Percentiles rank a stretch among this genome's conserved stretches.
Evolutionary conservation across 2,888 invertebrate genomes (phyloP).

Genomic region (Lithodes maja): DNA sequence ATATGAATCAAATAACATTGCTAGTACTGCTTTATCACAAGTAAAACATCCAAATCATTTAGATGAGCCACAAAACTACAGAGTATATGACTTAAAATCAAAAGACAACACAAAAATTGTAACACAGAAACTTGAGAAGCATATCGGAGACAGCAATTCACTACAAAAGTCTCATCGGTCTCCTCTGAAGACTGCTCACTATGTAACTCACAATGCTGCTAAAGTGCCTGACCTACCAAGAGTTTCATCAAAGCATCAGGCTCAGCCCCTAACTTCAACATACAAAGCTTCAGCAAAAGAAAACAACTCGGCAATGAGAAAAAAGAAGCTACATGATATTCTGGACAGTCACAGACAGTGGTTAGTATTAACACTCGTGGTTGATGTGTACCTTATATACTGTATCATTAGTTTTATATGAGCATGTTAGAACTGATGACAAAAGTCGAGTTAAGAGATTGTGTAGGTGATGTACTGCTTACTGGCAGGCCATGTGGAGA

Average conservation of each 20-base stretch:
- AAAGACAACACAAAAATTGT: not conserved
- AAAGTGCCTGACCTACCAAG: not conserved
- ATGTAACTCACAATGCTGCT: not conserved
- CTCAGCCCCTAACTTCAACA: not conserved
- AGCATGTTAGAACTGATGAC: not conserved
- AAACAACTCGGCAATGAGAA: conserved; percentile 15
- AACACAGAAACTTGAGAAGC: not conserved
- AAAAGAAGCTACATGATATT: conserved; percentile 21
- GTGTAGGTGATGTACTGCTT: no score
- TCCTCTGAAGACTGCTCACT: not conserved
- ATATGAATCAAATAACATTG: no score
- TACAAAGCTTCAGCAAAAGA: conserved; percentile 26
- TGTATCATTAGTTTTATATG: not conserved
- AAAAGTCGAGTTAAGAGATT: no score
- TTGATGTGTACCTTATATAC: no score
- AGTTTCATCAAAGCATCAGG: not conserved
- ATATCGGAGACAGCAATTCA: not conserved
- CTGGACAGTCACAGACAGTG: conserved; percentile 22
- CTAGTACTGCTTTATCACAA: not conserved
- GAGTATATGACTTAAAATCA: not conserved
- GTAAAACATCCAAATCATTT: not conserved
- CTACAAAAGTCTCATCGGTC: not conserved
- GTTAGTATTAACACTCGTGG: not conserved
- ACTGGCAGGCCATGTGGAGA: no score
- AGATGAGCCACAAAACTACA: not conserved